Evolutionary conservation across 2,888 invertebrate species (phyloP).

Genomic region (Nemapogon koenigi): DNA sequence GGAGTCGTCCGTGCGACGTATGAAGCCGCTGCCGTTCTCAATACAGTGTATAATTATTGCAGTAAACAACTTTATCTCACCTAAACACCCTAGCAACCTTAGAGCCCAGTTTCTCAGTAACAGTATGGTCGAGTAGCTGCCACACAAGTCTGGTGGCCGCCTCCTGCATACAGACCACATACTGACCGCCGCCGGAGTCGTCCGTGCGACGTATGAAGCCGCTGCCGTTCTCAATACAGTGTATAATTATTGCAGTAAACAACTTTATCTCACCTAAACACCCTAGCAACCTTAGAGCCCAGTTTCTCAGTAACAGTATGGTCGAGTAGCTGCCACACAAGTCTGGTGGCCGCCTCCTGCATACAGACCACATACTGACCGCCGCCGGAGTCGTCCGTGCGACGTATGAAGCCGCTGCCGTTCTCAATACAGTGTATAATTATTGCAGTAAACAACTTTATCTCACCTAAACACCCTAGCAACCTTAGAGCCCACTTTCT

Average conservation of each 20-base stretch:
- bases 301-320: constrained; percentile 85
- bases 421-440: too few relatives aligned
- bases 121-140: constrained; percentile 77
- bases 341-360: constrained; percentile 70
- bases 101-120: constrained; percentile 85
- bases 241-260: too few relatives aligned
- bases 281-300: constrained; percentile 83
- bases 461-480: constrained; percentile 81
- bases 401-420: constrained; percentile 75
- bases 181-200: constrained; percentile 86
- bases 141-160: constrained; percentile 77
- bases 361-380: constrained; percentile 83
- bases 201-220: constrained; percentile 78
- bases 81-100: constrained; percentile 87
- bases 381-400: constrained; percentile 81
- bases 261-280: constrained; percentile 79
- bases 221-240: constrained; percentile 82
- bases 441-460: too few relatives aligned
- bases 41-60: too few relatives aligned
- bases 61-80: too few relatives aligned
- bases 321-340: constrained; percentile 79
- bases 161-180: constrained; percentile 73
- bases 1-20: constrained; percentile 79
- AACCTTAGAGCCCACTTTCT: constrained; percentile 85
- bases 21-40: constrained; percentile 81